Percentiles rank a stretch among this genome's conserved stretches.
Evolutionary conservation across 2,797 vertebrate genomes (phyloP).

Genomic region (Lacerta viridis): DNA sequence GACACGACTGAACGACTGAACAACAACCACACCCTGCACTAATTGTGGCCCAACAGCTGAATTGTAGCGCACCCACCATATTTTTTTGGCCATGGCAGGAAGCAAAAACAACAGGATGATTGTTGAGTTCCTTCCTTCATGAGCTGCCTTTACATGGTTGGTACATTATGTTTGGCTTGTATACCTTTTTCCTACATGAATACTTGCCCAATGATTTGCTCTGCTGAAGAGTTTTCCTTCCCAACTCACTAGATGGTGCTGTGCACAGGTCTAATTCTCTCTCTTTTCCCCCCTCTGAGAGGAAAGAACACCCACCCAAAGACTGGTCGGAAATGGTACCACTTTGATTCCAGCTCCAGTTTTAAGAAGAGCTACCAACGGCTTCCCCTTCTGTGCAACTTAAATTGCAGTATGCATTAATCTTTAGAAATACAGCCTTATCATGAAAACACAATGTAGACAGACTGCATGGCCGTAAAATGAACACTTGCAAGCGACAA

Average conservation of each 20-base stretch:
- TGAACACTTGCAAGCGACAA: conserved; percentile 26
- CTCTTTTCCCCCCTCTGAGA: neutral
- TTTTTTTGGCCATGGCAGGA: neutral
- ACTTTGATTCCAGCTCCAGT: neutral
- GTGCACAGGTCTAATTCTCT: neutral
- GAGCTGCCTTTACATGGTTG: neutral
- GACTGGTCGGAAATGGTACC: neutral
- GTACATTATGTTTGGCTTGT: neutral
- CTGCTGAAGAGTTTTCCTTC: conserved; percentile 6
- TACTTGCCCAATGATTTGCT: neutral
- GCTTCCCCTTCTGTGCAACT: neutral
- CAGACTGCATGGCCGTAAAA: conserved; percentile 35
- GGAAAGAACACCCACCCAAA: neutral
- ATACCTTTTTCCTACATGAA: neutral
- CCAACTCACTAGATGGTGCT: conserved; percentile 68
- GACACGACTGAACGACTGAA: no score
- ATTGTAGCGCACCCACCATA: neutral
- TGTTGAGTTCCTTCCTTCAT: neutral
- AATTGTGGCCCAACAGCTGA: neutral
- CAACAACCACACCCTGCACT: no score
- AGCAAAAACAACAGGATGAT: neutral
- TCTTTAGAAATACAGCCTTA: conserved; percentile 36
- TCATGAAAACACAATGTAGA: conserved; percentile 49
- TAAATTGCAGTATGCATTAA: conserved; percentile 24
- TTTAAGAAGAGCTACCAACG: neutral